Conservation (phyloP, 2,797 vertebrate genomes). For the Chrosomus eos region DNA sequence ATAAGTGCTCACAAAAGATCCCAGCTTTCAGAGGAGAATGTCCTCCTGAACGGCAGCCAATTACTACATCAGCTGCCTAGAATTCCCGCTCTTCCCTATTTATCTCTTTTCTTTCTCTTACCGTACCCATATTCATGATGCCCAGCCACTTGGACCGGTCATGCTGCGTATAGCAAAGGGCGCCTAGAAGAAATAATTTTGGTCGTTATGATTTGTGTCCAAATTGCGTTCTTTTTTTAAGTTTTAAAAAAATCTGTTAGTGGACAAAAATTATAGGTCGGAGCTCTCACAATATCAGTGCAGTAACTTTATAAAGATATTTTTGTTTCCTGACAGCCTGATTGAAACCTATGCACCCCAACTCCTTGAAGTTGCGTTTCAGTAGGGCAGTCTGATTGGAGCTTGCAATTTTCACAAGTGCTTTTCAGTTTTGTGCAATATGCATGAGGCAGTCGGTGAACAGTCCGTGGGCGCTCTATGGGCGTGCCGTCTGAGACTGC, state of each 20-base stretch:
- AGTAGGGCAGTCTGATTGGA: conserved; percentile 11
- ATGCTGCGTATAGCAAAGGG: neutral
- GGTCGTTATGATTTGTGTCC: neutral
- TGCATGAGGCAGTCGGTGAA: conserved; percentile 2
- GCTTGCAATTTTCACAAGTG: conserved; percentile 30
- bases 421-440: conserved; percentile 28
- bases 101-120: conserved; percentile 6
- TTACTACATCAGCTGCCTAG: conserved; percentile 49
- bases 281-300: neutral
- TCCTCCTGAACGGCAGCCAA: conserved; percentile 58
- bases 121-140: conserved; percentile 26
- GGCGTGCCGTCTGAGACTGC: conserved; percentile 3
- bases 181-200: neutral
- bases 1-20: conserved; percentile 45
- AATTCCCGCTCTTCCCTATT: conserved; percentile 36
- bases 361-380: neutral
- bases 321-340: conserved; percentile 22
- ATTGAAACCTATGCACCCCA: conserved; percentile 6
- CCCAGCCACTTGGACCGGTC: too few relatives aligned
- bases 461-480: neutral
- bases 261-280: neutral
- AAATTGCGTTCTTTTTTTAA: neutral
- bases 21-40: conserved; percentile 49
- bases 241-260: neutral
- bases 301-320: neutral